These are phyloP conservation scores for Harpalus rufipes DNA, from an alignment of 2,888 invertebrate species.

Conservation along the genomic window DNA sequence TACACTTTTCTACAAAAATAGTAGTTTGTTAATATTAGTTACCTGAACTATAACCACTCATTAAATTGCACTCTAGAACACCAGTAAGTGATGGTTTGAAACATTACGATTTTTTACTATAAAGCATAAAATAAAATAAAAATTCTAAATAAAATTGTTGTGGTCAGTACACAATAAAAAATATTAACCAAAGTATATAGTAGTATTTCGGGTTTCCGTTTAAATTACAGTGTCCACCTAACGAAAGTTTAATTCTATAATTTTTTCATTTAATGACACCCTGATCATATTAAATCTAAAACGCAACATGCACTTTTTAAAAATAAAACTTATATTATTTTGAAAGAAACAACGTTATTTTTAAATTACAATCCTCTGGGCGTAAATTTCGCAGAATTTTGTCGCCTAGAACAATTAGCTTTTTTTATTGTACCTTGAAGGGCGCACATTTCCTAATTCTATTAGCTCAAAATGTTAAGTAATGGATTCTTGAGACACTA, in stretches of 20 bases:
- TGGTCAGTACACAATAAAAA: slow-evolving; percentile 21
- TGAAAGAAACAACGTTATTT: slow-evolving; percentile 13
- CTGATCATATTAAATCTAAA: slow-evolving; percentile 50
- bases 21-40: too few species aligned
- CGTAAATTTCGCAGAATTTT: slow-evolving; percentile 48
- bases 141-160: slow-evolving; percentile 9
- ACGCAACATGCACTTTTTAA: slow-evolving; percentile 30
- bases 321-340: slow-evolving; percentile 35
- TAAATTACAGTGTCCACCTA: slow-evolving; percentile 49
- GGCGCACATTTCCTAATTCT: slow-evolving; percentile 5
- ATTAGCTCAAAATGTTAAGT: slow-evolving; percentile 17
- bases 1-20: too few species aligned
- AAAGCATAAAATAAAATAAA: not conserved
- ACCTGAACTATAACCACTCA: too few species aligned
- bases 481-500: slow-evolving; percentile 36
- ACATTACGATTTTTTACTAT: not conserved
- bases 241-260: slow-evolving; percentile 51
- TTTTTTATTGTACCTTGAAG: slow-evolving; percentile 6
- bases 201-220: slow-evolving; percentile 29
- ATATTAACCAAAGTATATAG: not conserved
- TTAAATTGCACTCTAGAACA: too few species aligned
- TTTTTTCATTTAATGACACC: slow-evolving; percentile 53
- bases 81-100: not conserved
- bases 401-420: slow-evolving; percentile 39
- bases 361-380: slow-evolving; percentile 40